Evolutionary conservation across 2,888 invertebrate genomes (phyloP), one percentile per base, ranked within the genome.

Genomic region (Tortricodes alternella): DNA sequence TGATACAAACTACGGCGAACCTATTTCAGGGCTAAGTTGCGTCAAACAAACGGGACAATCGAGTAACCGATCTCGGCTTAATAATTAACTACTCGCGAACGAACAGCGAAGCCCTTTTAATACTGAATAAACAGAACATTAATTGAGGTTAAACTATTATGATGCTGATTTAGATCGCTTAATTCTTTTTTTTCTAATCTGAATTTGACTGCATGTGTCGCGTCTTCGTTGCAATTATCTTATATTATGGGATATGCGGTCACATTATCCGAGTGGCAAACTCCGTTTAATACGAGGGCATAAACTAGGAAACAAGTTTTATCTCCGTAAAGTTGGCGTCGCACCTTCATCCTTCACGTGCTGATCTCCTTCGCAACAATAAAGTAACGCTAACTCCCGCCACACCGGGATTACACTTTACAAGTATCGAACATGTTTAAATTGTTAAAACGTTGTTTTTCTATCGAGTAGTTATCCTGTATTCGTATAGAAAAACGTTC

Each of bases 301-400:
- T 66, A 63, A 75, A 88, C 78, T 83, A 83, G 82, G 81, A 85
- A 85, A 85, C 85, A 89, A 88, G 84, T 86, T 85, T 87, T 87
- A 88, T 85, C 88, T 80, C 71, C 70, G 70, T 73, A 67, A 83
- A 85, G 82, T 85, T 86, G 66, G 68, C 71, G 73, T 75, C 76
- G 75, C 82, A 85, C 86, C 86, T 88, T 86, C 84, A 88, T 87
- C 86, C 83, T 81, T 84, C 86, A 83, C 83, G 83, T 80, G 74
- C 77, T 82, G 80, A 80, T 83, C 83, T 73, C 56, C 62, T 60
- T 72, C 74, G 74, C 78, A 83, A 85, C 83, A 85, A 82, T 82
- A 83, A 85, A 85, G 80, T 79, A 66, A 65, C 67, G 62, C 64
- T 68, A 71, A 70, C 56, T 58, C 63, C 51, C 39, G 46, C 59